These are phyloP conservation scores for Camponotus vicinus DNA, from an alignment of 1,140 invertebrate genomes.

Conservation along the genomic window DNA sequence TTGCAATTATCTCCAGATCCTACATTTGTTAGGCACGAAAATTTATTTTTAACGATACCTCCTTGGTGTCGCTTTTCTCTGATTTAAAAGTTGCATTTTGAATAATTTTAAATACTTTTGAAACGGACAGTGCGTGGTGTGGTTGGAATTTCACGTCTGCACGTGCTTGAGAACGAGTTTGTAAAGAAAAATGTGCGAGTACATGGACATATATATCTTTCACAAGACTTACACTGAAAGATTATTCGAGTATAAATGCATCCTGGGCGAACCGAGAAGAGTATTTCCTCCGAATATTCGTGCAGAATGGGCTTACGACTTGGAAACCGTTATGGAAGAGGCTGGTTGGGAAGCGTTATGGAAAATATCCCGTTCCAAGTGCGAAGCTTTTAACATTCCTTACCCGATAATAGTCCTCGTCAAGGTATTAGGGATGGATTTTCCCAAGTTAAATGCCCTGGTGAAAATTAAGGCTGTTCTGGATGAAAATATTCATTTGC, in stretches of 20 bases:
- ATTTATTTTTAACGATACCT: not conserved
- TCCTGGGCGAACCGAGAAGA: slow-evolving; percentile 84
- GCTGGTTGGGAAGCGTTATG: slow-evolving; percentile 89
- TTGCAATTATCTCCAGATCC: not conserved
- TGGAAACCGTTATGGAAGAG: slow-evolving; percentile 87
- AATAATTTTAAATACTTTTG: not conserved
- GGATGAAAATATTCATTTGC: slow-evolving; percentile 87
- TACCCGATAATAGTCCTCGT: slow-evolving; percentile 88
- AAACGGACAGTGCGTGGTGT: not conserved
- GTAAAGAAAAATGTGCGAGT: not conserved
- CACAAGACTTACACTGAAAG: slow-evolving; percentile 88
- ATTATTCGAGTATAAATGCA: slow-evolving; percentile 86
- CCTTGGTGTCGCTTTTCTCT: not conserved
- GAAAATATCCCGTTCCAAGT: slow-evolving; percentile 88
- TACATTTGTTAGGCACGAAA: not conserved
- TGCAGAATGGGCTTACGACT: slow-evolving; percentile 87
- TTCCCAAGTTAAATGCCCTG: slow-evolving; percentile 84
- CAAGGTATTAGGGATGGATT: slow-evolving; percentile 86
- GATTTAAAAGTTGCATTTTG: no score
- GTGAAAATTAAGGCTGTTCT: slow-evolving; percentile 88
- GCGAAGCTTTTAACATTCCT: slow-evolving; percentile 87
- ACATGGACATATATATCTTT: slow-evolving; percentile 87
- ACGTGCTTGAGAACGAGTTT: not conserved
- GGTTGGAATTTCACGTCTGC: no score
- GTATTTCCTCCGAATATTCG: slow-evolving; percentile 85